These are phyloP conservation scores for Tribolium castaneum DNA, from an alignment of 1,140 invertebrate species.

Conservation along the genomic window DNA sequence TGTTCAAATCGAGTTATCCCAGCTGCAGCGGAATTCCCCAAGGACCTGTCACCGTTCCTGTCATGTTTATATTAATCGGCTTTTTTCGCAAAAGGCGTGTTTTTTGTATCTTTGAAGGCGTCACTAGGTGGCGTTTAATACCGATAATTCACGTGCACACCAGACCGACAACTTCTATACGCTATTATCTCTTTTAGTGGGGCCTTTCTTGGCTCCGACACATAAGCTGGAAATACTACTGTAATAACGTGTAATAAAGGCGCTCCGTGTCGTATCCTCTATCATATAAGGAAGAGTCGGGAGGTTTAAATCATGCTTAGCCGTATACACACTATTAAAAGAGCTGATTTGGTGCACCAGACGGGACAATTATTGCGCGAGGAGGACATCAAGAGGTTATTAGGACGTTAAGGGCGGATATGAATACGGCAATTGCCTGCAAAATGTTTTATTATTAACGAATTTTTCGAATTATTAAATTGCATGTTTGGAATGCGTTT, in stretches of 20 bases:
- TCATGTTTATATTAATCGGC: constrained; percentile 37
- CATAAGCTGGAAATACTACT: constrained; percentile 60
- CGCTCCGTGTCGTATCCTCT: constrained; percentile 49
- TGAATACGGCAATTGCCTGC: not conserved
- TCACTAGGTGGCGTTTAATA: not conserved
- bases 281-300: constrained; percentile 42
- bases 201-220: constrained; percentile 39
- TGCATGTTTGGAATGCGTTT: too few species aligned
- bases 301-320: constrained; percentile 57
- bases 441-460: too few species aligned
- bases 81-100: not conserved
- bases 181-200: constrained; percentile 51
- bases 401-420: not conserved
- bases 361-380: not conserved
- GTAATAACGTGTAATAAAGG: constrained; percentile 60
- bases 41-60: constrained; percentile 39
- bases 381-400: constrained; percentile 1
- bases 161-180: constrained; percentile 49
- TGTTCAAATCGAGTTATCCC: constrained; percentile 43
- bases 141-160: constrained; percentile 19
- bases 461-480: too few species aligned
- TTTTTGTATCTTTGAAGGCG: not conserved
- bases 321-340: constrained; percentile 19
- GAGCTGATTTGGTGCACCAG: constrained; percentile 12
- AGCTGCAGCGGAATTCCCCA: constrained; percentile 29